phyloP scores from a whole-genome alignment of 2,797 vertebrate species.

The Alosa sapidissima region DNA sequence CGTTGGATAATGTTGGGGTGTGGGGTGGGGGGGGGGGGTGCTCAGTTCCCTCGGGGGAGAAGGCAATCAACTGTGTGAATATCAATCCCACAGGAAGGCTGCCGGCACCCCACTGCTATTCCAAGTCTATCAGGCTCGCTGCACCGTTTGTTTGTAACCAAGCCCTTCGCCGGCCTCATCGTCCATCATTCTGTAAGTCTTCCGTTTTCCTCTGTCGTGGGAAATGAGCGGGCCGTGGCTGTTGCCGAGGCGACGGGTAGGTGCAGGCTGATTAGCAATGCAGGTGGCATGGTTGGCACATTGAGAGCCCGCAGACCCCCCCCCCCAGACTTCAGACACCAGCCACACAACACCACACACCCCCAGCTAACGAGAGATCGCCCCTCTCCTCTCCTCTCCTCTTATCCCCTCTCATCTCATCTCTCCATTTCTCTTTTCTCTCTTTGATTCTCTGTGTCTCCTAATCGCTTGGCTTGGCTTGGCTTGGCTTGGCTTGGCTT shows the following conservation, averaged over 20 bases:
- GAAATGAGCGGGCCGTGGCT: constrained; percentile 57
- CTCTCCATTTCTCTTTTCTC: not conserved
- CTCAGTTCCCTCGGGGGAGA: constrained; percentile 6
- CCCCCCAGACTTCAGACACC: constrained; percentile 24
- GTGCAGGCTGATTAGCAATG: constrained; percentile 68
- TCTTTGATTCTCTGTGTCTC: not conserved
- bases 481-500: not conserved
- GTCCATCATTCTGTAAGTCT: constrained; percentile 66
- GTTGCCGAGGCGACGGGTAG: constrained; percentile 75
- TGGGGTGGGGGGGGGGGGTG: too few species aligned
- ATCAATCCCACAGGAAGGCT: constrained; percentile 14
- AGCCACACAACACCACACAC: not conserved
- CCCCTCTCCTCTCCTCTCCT: not conserved
- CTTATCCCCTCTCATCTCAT: not conserved
- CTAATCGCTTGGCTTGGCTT: not conserved
- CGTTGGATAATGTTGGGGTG: not conserved
- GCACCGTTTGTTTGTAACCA: constrained; percentile 11
- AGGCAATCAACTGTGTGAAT: constrained; percentile 25
- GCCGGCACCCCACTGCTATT: not conserved
- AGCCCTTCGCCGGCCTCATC: constrained; percentile 31
- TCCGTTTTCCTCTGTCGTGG: constrained; percentile 44
- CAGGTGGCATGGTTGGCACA: constrained; percentile 65
- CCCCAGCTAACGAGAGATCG: not conserved
- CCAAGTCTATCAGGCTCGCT: not conserved
- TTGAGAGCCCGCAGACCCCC: constrained; percentile 62